Percentiles rank a stretch among this genome's conserved stretches.
Conservation (phyloP, 92 coral and sea anemone species). For the Galaxea fascicularis region DNA sequence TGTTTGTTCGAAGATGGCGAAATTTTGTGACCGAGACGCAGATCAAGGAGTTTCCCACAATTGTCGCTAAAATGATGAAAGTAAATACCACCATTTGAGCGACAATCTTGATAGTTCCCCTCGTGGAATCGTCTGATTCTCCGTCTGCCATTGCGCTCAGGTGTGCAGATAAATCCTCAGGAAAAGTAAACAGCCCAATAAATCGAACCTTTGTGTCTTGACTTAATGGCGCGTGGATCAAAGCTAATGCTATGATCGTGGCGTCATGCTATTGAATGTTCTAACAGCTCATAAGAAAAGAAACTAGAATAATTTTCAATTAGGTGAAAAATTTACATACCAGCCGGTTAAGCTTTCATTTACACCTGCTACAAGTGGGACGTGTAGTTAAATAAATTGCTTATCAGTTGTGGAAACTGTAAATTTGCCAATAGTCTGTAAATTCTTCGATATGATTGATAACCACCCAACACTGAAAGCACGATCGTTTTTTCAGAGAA, state of each 20-base stretch:
- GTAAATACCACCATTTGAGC: conserved; percentile 63
- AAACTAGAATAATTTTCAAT: neutral
- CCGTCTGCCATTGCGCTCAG: conserved; percentile 2
- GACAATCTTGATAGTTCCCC: conserved; percentile 22
- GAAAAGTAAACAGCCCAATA: neutral
- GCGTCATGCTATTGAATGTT: neutral
- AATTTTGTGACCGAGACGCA: conserved; percentile 75
- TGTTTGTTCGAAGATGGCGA: conserved; percentile 74
- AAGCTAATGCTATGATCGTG: neutral
- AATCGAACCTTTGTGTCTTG: neutral
- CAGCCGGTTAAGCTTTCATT: neutral
- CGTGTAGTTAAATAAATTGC: conserved; percentile 16
- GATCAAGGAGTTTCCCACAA: conserved; percentile 80
- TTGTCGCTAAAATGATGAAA: conserved; percentile 66
- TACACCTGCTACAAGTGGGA: conserved; percentile 12
- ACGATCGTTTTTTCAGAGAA: neutral
- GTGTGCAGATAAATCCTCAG: neutral
- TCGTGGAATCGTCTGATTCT: neutral
- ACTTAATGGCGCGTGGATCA: neutral
- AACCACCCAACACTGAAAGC: neutral
- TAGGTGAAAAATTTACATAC: neutral
- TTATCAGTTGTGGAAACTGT: conserved; percentile 17
- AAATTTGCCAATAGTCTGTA: neutral
- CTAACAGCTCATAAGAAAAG: neutral
- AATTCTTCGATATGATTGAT: neutral